Percentiles rank a stretch among this genome's conserved stretches.
These are phyloP conservation scores for Bubo bubo DNA, from an alignment of 2,113 vertebrate genomes.

Conservation along the genomic window DNA sequence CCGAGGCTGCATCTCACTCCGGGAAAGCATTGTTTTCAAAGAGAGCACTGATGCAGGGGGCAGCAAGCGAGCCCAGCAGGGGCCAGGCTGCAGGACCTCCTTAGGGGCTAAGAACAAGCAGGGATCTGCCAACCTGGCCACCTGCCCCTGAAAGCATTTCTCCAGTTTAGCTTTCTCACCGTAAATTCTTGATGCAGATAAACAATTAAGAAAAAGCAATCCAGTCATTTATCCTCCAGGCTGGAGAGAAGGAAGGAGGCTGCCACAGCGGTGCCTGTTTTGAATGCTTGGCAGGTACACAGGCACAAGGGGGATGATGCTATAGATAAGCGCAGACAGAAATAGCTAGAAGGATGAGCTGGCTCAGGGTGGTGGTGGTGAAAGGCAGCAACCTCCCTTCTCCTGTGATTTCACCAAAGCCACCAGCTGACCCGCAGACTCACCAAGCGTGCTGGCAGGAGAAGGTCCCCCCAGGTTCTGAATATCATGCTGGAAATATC, in stretches of 20 bases:
- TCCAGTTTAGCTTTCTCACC: neutral
- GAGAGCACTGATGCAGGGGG: fast-evolving
- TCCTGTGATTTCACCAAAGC: neutral
- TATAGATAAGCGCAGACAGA: conserved; percentile 44
- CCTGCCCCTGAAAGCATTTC: neutral
- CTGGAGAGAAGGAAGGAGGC: neutral
- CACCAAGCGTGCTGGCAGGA: neutral
- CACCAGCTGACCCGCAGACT: neutral
- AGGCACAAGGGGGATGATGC: conserved; percentile 31
- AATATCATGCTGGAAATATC: neutral
- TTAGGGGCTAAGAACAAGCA: neutral
- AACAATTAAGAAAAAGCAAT: neutral
- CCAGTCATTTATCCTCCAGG: neutral
- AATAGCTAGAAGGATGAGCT: conserved; percentile 61
- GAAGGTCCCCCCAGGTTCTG: neutral
- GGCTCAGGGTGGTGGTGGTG: neutral
- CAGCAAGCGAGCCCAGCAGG: fast-evolving
- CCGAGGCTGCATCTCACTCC: neutral
- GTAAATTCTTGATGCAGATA: neutral
- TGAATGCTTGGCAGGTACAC: conserved; percentile 57
- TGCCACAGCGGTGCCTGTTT: conserved; percentile 33
- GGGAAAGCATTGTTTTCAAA: neutral
- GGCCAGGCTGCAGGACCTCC: neutral
- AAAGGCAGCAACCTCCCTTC: neutral
- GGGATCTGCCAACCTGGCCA: neutral